phyloP scores from a whole-genome alignment of 2,797 vertebrate genomes.

The Oceanodroma leucorhoa region DNA sequence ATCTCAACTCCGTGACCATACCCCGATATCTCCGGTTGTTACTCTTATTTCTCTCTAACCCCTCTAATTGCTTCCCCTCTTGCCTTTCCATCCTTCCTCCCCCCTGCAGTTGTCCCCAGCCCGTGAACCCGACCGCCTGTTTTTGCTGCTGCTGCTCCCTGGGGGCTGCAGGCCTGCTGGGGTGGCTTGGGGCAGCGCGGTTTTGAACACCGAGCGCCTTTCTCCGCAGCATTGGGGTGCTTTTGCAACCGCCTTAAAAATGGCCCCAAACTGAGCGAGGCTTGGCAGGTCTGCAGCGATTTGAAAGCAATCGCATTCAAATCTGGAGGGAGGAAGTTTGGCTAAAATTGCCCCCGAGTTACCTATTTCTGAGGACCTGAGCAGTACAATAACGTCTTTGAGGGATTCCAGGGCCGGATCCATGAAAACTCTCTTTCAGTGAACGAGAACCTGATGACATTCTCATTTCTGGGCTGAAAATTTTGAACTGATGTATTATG shows the following conservation, averaged over 20 bases:
- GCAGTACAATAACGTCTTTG: constrained; percentile 67
- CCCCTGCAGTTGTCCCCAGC: too few species aligned
- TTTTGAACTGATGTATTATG: constrained; percentile 54
- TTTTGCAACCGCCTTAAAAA: constrained; percentile 47
- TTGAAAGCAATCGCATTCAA: constrained; percentile 43
- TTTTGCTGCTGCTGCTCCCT: neutral
- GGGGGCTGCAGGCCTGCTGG: neutral
- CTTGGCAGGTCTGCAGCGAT: constrained; percentile 56
- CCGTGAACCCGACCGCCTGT: rapidly evolving
- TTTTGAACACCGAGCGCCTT: neutral
- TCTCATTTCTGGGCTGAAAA: constrained; percentile 57
- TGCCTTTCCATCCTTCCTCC: neutral
- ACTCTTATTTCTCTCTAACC: neutral
- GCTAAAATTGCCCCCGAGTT: constrained; percentile 61
- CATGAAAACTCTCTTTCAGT: constrained; percentile 70
- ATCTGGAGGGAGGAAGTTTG: constrained; percentile 57
- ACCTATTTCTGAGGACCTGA: constrained; percentile 65
- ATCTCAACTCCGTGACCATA: rapidly evolving
- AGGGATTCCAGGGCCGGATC: constrained; percentile 51
- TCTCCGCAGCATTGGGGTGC: neutral
- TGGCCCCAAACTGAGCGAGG: neutral
- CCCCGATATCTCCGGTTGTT: neutral
- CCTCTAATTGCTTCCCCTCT: neutral
- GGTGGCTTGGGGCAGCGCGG: neutral
- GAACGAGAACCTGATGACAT: constrained; percentile 65